Evolutionary conservation across 2,113 vertebrate genomes (phyloP), one percentile per base, ranked within the genome.

Genomic region (Callionymus lyra): DNA sequence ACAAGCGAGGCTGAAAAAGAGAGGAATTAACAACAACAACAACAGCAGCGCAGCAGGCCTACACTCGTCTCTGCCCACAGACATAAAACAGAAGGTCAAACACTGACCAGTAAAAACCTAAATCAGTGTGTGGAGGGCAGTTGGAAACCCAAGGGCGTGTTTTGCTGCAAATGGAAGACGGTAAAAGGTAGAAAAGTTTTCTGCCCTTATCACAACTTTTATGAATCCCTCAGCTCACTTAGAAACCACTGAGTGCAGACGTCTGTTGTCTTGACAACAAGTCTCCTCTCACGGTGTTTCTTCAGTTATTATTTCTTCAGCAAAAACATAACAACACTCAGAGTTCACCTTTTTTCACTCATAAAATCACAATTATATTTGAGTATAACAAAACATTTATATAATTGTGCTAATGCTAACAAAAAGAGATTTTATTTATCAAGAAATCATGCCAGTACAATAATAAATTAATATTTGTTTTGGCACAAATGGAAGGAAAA

Each of bases 1-100:
- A 62, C 60, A 59, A 56, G 51, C 42, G 27, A 57, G 52, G 68
- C 56, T n/a, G n/a, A n/a, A n/a, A n/a, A n/a, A n/a, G n/a, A 65
- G 12, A 19, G 41, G 36, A 40, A 27, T 35, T 19, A 48, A 68
- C 57, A 56, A 57, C 50, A 38, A 48, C 4, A 48, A 70, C n/a
- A 63, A 64, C 66, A 68, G 54, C 38, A 49, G 43, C 35, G 37
- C 38, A 54, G 36, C 27, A 61, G 19, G 16, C 40, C 12, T n/a
- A 34, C 47, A n/a, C 39, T 31, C 27, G 16, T 12, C 19, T 54
- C 27, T 41, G 34, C 49, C 54, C 47, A 47, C 46, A 36, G 41
- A 47, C 33, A 11, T 39, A 13, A 47, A 33, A 44, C 36, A 0
- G 11, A 12, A 44, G 48, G 53, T 47, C 47, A 47, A 32, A 8